A percentile compares a stretch with the other conserved stretches of the same genome.
Conservation (phyloP, 2,113 vertebrate genomes). For the Steatornis caripensis region DNA sequence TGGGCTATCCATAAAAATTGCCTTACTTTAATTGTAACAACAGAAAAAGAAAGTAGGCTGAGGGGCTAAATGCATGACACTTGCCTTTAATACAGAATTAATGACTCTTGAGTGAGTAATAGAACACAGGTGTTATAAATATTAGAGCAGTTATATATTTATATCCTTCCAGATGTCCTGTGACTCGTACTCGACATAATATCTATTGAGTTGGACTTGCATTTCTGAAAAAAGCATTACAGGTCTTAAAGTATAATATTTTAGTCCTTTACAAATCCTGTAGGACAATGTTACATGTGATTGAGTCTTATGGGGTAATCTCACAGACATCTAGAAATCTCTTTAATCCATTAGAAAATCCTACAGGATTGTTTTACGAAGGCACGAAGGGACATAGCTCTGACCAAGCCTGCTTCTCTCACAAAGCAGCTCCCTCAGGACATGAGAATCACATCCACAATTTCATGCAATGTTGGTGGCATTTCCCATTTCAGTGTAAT, state of each 20-base stretch:
- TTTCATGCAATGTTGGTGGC: neutral
- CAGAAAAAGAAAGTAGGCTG: neutral
- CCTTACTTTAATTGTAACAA: neutral
- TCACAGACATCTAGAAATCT: constrained; percentile 18
- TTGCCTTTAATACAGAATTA: neutral
- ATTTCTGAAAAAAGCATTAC: neutral
- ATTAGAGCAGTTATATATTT: neutral
- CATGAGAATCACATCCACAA: neutral
- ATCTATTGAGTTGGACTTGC: neutral
- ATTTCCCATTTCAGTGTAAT: neutral
- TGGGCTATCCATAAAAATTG: neutral
- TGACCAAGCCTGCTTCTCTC: neutral
- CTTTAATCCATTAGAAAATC: constrained; percentile 49
- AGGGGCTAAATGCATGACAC: neutral
- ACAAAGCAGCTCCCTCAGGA: neutral
- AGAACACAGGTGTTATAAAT: neutral
- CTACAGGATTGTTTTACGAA: constrained; percentile 3
- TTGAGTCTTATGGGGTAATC: constrained; percentile 51
- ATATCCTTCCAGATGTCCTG: neutral
- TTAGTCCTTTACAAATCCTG: constrained; percentile 28
- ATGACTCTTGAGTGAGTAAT: neutral
- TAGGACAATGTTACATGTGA: neutral
- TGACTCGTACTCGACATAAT: neutral
- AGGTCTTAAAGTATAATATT: neutral
- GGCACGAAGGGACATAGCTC: neutral